Conservation (phyloP, 2,888 invertebrate species). For the Protonemura montana region DNA sequence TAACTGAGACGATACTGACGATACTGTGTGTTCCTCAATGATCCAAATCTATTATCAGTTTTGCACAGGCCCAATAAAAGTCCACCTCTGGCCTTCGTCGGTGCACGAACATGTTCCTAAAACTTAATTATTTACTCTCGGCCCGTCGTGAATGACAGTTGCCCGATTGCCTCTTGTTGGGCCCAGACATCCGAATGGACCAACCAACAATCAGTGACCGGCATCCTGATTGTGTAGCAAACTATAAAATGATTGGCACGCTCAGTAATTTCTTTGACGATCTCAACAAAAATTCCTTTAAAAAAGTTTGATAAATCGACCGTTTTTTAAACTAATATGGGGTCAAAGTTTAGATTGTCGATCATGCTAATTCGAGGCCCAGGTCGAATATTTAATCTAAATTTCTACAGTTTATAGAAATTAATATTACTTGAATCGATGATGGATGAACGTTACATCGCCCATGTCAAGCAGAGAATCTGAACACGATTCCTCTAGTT, state of each 20-base stretch:
- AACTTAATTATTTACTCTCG: not conserved
- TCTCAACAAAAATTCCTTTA: not conserved
- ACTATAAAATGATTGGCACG: not conserved
- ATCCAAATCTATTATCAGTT: not conserved
- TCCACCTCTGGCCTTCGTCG: not conserved
- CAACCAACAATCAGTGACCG: not conserved
- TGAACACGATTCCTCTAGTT: not conserved
- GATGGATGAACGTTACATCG: not conserved
- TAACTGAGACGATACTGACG: not conserved
- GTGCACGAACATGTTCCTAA: not conserved
- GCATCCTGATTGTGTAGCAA: not conserved
- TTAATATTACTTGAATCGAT: not conserved
- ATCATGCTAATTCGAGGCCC: not conserved
- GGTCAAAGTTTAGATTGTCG: not conserved
- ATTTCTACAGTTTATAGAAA: conserved; percentile 12
- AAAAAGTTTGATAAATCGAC: not conserved
- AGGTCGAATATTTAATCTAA: not conserved
- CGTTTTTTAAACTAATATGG: not conserved
- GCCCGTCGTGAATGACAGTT: not conserved
- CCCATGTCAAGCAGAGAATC: not conserved
- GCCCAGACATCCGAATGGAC: not conserved
- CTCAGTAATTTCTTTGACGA: not conserved
- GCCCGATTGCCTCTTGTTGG: not conserved
- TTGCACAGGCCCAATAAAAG: not conserved
- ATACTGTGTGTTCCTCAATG: not conserved